Percentiles rank a stretch among this genome's conserved stretches.
These are phyloP conservation scores for Orthosia incerta DNA, from an alignment of 2,888 invertebrate genomes.

Conservation along the genomic window DNA sequence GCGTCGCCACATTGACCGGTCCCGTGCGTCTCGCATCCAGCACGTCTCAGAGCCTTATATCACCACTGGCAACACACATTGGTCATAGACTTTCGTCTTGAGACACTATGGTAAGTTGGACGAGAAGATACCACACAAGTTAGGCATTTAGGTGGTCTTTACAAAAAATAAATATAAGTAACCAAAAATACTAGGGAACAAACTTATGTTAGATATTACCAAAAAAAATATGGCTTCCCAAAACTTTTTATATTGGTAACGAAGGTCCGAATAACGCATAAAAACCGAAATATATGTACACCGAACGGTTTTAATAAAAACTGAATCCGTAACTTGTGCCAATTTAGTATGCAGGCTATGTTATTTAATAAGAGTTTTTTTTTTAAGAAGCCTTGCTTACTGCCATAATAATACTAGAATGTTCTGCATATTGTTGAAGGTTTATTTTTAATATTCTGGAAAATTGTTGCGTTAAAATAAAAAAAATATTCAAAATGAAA, in stretches of 20 bases:
- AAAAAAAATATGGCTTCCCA: constrained; percentile 21
- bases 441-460: no score
- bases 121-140: no score
- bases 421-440: no score
- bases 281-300: constrained; percentile 35
- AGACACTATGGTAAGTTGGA: no score
- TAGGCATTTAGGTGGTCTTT: no score
- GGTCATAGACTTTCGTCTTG: no score
- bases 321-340: constrained; percentile 26
- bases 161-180: neutral
- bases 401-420: no score
- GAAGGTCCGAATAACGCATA: constrained; percentile 38
- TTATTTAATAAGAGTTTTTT: neutral
- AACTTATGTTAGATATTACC: neutral
- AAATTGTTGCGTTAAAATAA: no score
- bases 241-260: constrained; percentile 38
- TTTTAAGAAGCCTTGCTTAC: neutral
- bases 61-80: no score
- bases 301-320: constrained; percentile 53
- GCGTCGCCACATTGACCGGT: no score
- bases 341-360: constrained; percentile 26
- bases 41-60: no score
- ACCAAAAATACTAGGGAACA: neutral
- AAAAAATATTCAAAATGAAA: neutral
- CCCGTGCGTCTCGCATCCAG: no score